Percentiles rank a stretch among this genome's conserved stretches.
phyloP scores from a whole-genome alignment of 1,140 invertebrate species.

The Zaprionus gabonicus region DNA sequence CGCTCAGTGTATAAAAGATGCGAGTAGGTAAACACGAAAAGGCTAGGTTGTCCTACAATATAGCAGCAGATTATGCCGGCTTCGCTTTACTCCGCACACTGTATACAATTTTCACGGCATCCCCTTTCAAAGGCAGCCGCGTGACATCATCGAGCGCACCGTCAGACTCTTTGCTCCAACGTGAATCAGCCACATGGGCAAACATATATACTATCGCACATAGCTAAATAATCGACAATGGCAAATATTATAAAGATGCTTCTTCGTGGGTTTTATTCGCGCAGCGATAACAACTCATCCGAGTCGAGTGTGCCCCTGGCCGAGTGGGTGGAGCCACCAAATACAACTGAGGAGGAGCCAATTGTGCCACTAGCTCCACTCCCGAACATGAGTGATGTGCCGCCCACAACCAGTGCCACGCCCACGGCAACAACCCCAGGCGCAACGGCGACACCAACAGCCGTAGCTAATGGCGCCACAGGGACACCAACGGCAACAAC shows the following conservation, averaged over 20 bases:
- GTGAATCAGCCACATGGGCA: slow-evolving; percentile 68
- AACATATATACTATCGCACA: slow-evolving; percentile 1
- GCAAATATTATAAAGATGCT: slow-evolving; percentile 22
- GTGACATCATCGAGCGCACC: slow-evolving; percentile 6
- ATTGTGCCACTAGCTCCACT: slow-evolving; percentile 59
- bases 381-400: slow-evolving; percentile 53
- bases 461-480: background rate
- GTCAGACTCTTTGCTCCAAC: slow-evolving; percentile 47
- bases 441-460: slow-evolving; percentile 19
- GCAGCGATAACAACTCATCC: slow-evolving; percentile 53
- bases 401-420: slow-evolving; percentile 41
- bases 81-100: slow-evolving; percentile 3
- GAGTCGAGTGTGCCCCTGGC: slow-evolving; percentile 57
- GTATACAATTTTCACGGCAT: slow-evolving; percentile 8
- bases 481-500: slow-evolving; percentile 32
- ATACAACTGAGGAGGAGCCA: slow-evolving; percentile 49
- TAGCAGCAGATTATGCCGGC: background rate
- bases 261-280: background rate
- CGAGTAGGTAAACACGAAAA: background rate
- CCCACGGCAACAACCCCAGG: background rate
- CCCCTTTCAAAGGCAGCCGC: slow-evolving; percentile 1
- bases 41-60: background rate
- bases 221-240: slow-evolving; percentile 35
- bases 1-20: background rate
- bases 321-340: slow-evolving; percentile 57